Percentiles rank a stretch among this genome's conserved stretches.
Evolutionary conservation across 1,140 invertebrate genomes (phyloP).

Genomic region (Euura lappo): DNA sequence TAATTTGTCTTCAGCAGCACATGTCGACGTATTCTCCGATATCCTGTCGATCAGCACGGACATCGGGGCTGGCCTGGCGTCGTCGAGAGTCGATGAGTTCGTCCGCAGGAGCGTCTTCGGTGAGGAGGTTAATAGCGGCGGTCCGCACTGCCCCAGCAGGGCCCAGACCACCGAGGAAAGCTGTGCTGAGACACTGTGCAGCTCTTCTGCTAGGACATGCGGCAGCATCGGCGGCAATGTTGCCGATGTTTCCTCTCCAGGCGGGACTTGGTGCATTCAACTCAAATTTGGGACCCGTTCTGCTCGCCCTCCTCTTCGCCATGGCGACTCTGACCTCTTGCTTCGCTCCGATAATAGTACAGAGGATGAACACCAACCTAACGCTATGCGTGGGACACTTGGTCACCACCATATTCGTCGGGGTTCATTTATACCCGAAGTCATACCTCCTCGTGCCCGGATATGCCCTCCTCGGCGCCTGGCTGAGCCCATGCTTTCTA

Average conservation of each 20-base stretch:
- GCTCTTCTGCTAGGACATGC: conserved; percentile 65
- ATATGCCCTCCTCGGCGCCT: conserved; percentile 67
- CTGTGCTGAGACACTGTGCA: conserved; percentile 61
- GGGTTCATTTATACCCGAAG: conserved; percentile 67
- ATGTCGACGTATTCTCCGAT: conserved; percentile 68
- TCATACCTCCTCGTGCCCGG: conserved; percentile 66
- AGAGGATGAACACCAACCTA: conserved; percentile 62
- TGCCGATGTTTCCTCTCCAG: conserved; percentile 69
- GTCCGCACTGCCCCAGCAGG: conserved; percentile 60
- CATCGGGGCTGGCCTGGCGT: conserved; percentile 54
- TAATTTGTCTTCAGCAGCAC: conserved; percentile 55
- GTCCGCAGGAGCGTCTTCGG: conserved; percentile 72
- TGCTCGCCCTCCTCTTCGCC: conserved; percentile 62
- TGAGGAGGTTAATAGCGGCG: conserved; percentile 69
- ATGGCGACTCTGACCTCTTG: conserved; percentile 63
- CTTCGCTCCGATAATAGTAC: conserved; percentile 61
- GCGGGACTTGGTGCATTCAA: conserved; percentile 50
- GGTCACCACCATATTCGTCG: conserved; percentile 63
- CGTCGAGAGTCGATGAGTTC: conserved; percentile 70
- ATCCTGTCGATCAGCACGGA: conserved; percentile 60
- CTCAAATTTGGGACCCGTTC: conserved; percentile 60
- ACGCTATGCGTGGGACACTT: conserved; percentile 60
- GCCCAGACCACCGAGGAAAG: conserved; percentile 59
- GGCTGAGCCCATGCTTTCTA: conserved; percentile 61
- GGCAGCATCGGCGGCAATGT: conserved; percentile 67